Conservation (phyloP, 2,797 vertebrate species). For the Holocentrus rufus region DNA sequence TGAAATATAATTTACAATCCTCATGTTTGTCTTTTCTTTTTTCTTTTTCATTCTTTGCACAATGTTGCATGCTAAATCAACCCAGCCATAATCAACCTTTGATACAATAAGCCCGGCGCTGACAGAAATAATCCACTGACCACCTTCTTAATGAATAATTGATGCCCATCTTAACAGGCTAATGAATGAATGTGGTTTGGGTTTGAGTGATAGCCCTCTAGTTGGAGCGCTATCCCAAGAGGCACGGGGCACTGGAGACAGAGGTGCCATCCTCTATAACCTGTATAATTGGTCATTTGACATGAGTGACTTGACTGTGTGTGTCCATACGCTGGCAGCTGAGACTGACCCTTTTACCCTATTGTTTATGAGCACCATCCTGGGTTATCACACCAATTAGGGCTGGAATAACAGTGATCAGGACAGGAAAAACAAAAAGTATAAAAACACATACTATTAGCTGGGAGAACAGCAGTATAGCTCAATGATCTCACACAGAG, state of each 20-base stretch:
- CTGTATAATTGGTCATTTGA: constrained; percentile 85
- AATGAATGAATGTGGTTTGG: constrained; percentile 84
- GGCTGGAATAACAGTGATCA: constrained; percentile 66
- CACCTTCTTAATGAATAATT: constrained; percentile 84
- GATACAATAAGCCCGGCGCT: constrained; percentile 76
- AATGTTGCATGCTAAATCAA: constrained; percentile 60
- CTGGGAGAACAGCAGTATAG: constrained; percentile 6
- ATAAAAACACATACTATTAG: constrained; percentile 61
- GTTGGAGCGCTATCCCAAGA: constrained; percentile 79
- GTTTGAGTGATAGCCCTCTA: constrained; percentile 82
- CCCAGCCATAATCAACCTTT: constrained; percentile 75
- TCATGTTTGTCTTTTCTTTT: neutral
- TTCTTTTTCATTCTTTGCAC: constrained; percentile 40
- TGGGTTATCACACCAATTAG: constrained; percentile 79
- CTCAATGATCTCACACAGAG: constrained; percentile 2
- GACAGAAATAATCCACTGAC: constrained; percentile 81
- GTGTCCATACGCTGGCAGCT: constrained; percentile 67
- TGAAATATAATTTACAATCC: neutral
- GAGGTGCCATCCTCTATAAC: constrained; percentile 83
- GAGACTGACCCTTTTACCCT: constrained; percentile 75
- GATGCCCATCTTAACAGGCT: constrained; percentile 81
- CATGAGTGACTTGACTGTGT: constrained; percentile 81
- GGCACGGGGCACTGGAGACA: constrained; percentile 77
- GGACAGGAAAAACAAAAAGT: constrained; percentile 50
- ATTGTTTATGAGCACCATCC: constrained; percentile 76